Evolutionary conservation across 2,797 vertebrate genomes (phyloP).

Genomic region (Octomys mimax): DNA sequence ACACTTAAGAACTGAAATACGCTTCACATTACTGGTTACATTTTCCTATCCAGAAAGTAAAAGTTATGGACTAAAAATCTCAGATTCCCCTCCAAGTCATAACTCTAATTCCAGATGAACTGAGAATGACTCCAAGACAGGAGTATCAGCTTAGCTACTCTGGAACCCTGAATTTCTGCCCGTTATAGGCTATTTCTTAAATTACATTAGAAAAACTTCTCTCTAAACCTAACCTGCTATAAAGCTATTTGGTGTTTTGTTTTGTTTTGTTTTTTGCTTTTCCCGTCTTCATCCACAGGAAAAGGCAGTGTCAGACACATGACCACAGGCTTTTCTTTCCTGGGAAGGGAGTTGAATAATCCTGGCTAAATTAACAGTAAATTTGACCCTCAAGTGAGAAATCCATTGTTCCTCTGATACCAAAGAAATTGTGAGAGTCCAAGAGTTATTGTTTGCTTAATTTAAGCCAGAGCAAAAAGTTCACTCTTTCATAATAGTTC

Average conservation of each 20-base stretch:
- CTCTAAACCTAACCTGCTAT: background rate
- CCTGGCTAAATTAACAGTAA: background rate
- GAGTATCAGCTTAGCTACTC: background rate
- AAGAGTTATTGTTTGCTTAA: slow-evolving; percentile 4
- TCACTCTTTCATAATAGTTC: background rate
- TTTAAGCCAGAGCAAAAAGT: background rate
- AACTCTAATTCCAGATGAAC: background rate
- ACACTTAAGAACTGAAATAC: background rate
- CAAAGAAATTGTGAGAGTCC: background rate
- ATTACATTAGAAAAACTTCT: background rate
- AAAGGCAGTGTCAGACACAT: background rate
- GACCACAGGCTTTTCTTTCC: background rate
- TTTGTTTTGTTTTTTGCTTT: background rate
- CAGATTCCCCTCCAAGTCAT: background rate
- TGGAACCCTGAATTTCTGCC: background rate
- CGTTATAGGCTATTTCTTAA: background rate
- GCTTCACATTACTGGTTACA: background rate
- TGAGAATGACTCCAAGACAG: background rate
- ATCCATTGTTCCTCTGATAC: background rate
- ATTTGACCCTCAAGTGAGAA: slow-evolving; percentile 42
- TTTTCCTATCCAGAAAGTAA: background rate
- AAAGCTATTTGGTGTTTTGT: background rate
- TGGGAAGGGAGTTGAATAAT: background rate
- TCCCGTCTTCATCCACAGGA: background rate
- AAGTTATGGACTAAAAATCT: background rate